phyloP scores from a whole-genome alignment of 2,888 invertebrate genomes.

The Melanchra persicariae region DNA sequence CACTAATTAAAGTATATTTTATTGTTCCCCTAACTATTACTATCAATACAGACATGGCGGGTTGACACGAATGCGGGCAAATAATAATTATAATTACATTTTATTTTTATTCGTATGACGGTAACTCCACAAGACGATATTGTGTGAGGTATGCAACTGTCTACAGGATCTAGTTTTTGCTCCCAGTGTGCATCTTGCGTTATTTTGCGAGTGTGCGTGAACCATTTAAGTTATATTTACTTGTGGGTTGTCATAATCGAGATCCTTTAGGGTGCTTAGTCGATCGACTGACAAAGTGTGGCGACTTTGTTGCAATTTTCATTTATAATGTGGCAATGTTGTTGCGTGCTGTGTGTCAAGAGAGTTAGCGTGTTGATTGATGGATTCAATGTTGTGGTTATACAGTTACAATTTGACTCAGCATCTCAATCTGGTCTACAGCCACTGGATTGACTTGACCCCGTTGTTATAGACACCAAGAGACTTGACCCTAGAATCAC shows the following conservation, averaged over 20 bases:
- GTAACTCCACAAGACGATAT: conserved; percentile 12
- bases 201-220: conserved; percentile 30
- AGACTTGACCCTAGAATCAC: background rate
- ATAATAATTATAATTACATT: conserved; percentile 89
- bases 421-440: background rate
- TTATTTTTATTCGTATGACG: conserved; percentile 81
- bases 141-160: conserved; percentile 36
- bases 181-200: conserved; percentile 32
- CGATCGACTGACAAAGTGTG: conserved; percentile 7
- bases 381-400: background rate
- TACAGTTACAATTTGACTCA: too few species aligned
- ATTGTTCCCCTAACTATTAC: conserved; percentile 88
- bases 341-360: too few species aligned
- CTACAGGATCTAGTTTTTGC: conserved; percentile 15
- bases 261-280: conserved; percentile 28
- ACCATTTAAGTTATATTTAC: conserved; percentile 50
- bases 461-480: background rate
- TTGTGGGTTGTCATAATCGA: conserved; percentile 43
- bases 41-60: conserved; percentile 83
- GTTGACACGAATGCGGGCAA: conserved; percentile 88
- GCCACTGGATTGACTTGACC: background rate
- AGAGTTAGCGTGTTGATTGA: background rate
- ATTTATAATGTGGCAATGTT: conserved; percentile 11
- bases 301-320: conserved; percentile 22
- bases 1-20: conserved; percentile 90